Conservation (phyloP, 1,140 invertebrate genomes). For the Chironomus striatipennis region DNA sequence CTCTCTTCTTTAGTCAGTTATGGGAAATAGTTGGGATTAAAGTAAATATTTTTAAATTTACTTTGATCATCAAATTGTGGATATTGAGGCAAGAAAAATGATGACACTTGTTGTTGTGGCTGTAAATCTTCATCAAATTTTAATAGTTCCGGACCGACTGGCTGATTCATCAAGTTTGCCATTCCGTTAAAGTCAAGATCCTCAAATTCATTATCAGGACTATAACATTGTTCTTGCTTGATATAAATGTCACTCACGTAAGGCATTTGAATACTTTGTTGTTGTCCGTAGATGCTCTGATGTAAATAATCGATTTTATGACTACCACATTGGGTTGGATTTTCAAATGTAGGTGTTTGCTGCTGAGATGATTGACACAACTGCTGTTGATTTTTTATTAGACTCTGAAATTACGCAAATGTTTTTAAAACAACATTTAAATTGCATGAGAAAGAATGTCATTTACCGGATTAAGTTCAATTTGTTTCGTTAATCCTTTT, state of each 20-base stretch:
- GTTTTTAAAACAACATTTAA: neutral
- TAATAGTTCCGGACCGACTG: neutral
- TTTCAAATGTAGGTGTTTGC: neutral
- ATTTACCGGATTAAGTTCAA: neutral
- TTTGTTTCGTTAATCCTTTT: neutral
- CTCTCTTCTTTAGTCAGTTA: neutral
- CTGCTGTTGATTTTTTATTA: neutral
- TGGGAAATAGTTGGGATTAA: constrained; percentile 7
- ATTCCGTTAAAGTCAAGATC: neutral
- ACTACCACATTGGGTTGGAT: neutral
- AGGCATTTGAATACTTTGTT: neutral
- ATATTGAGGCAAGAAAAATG: neutral
- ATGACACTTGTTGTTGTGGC: neutral
- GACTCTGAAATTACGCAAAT: neutral
- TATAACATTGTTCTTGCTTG: neutral
- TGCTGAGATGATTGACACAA: neutral
- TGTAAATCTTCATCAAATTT: neutral
- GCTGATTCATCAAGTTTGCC: neutral
- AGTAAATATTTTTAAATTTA: neutral
- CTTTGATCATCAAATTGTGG: neutral
- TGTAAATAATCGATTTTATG: neutral
- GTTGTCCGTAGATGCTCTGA: neutral
- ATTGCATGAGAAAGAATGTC: neutral
- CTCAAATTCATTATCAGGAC: neutral
- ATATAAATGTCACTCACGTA: neutral